phyloP scores from a whole-genome alignment of 2,113 vertebrate genomes.

The Miniopterus natalensis region DNA sequence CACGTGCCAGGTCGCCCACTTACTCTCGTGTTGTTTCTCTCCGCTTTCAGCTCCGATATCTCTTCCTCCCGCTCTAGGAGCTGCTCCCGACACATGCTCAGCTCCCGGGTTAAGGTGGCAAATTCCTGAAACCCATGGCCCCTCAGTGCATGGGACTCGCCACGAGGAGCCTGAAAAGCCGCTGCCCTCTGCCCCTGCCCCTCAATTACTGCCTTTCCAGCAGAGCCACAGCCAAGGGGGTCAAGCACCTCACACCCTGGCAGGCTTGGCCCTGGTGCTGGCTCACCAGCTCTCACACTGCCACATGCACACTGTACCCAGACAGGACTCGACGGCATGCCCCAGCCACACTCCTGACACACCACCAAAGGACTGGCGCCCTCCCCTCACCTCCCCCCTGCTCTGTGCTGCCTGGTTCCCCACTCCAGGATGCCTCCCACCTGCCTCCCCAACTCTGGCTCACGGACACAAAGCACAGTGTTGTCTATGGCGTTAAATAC shows the following conservation, averaged over 20 bases:
- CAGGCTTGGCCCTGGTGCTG: not conserved
- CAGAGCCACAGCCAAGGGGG: not conserved
- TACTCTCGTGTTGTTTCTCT: constrained; percentile 98
- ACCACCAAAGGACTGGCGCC: not conserved
- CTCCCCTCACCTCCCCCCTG: too few relatives aligned
- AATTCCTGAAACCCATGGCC: constrained; percentile 92
- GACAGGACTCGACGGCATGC: not conserved
- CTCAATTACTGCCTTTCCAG: not conserved
- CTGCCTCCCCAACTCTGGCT: not conserved
- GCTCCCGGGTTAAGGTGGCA: constrained; percentile 97
- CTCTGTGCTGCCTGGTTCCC: not conserved
- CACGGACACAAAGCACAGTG: not conserved
- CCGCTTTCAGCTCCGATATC: constrained; percentile 97
- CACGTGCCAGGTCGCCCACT: constrained; percentile 33
- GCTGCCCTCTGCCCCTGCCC: not conserved
- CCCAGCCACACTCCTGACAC: not conserved
- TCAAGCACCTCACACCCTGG: not conserved
- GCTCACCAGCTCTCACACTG: not conserved
- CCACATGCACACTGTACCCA: not conserved
- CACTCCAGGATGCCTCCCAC: not conserved
- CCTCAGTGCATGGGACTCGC: not conserved
- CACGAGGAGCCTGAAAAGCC: not conserved
- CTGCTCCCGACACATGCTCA: constrained; percentile 96
- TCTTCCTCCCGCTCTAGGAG: constrained; percentile 98
- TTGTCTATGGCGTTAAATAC: not conserved